Evolutionary conservation across 2,113 vertebrate species (phyloP), one percentile per base, ranked within the genome.

Genomic region (Cephalopholis sonnerati): DNA sequence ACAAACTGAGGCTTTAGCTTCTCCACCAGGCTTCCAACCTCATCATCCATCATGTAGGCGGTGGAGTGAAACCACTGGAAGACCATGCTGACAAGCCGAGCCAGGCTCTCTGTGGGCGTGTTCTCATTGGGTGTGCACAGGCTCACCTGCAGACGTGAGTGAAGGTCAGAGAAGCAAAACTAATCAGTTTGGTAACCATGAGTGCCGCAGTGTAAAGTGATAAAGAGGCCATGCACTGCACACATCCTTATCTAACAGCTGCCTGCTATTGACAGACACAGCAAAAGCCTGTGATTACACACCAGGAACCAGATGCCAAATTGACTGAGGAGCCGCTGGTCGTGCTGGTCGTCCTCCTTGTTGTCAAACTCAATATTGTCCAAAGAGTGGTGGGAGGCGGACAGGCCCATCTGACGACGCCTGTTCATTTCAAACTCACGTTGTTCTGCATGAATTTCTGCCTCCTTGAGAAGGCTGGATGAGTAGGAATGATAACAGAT

Each of bases 21-120:
- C 88, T 99, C 98, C 89, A 99, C 98, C 86, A 99, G 94, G 86
- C 98, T 99, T 53, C 98, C 98, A 16, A 99, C 98, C 95, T 99
- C 98, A 68, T 99, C 98, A 25, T 99, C 98, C 97, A 98, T 98
- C 98, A 99, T 99, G 80, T 99, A 99, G 3, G 98, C 98, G 0
- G 98, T 99, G 75, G 98, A 99, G 87, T 99, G 98, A 87, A 99
- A 99, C 98, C 98, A 99, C 94, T 99, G 98, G 90, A 99, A 99
- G 44, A 99, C 97, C 98, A 99, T 99, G 91, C 98, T 99, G 84
- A 99, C 98, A 81, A 99, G 95, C 61, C 98, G 95, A 29, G 98
- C 98, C 90, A 99, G 94, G 82, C 98, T 99, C 91, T 99, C 98
- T 0, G 98, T 99, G 3, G 98, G 98, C 0, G 98, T 99, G 93